These are phyloP conservation scores for Cotesia vestalis DNA, from an alignment of 1,140 invertebrate genomes.

Conservation along the genomic window DNA sequence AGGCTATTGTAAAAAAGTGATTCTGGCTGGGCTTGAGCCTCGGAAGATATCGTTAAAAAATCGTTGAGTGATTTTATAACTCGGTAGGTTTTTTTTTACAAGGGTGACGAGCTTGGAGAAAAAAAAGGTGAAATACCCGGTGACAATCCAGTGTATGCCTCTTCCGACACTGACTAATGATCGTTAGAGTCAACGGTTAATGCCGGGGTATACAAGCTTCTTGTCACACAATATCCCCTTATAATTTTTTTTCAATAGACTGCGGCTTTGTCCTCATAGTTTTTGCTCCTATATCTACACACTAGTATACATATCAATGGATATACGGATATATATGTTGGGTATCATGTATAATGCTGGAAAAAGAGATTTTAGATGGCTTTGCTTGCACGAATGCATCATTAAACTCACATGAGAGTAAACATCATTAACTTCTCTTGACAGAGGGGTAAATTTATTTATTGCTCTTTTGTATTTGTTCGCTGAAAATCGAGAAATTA, in stretches of 20 bases:
- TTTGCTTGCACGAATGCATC: conserved; percentile 43
- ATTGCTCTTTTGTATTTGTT: no score
- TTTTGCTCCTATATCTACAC: conserved; percentile 27
- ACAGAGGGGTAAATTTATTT: no score
- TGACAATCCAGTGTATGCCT: conserved; percentile 43
- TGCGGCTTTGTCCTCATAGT: conserved; percentile 27
- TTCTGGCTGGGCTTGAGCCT: no score
- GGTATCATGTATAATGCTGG: neutral
- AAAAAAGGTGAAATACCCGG: conserved; percentile 29
- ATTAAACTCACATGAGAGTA: conserved; percentile 49
- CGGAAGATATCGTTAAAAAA: no score
- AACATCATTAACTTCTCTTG: conserved; percentile 43
- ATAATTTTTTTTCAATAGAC: conserved; percentile 34
- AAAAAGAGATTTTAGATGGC: conserved; percentile 43
- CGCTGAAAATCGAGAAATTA: conserved; percentile 11
- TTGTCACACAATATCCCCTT: conserved; percentile 24
- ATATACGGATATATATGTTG: no score
- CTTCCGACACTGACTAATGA: conserved; percentile 56
- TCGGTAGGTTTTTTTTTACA: no score
- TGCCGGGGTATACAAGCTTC: conserved; percentile 34
- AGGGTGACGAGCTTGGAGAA: conserved; percentile 29
- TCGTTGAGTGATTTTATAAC: no score
- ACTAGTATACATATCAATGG: no score
- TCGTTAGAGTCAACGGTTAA: conserved; percentile 50
- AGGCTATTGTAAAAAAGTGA: no score